Evolutionary conservation across 2,113 vertebrate species (phyloP), one percentile per base, ranked within the genome.

Genomic region (Xiphias gladius): DNA sequence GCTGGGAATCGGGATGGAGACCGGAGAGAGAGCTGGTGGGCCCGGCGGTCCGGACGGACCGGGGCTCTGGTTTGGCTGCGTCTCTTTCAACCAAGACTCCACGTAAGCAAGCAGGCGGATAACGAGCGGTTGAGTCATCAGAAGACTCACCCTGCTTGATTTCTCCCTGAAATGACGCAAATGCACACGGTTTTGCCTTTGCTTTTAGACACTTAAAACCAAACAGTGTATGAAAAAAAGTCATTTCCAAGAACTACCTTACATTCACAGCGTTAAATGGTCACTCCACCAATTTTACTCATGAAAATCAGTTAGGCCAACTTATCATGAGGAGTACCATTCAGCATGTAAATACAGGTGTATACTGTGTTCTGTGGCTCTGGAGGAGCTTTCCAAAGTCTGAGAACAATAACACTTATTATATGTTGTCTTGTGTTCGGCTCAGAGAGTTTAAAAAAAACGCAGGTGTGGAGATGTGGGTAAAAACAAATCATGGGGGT

Each of bases 11-110:
- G 90, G 93, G 86, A 96, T 96, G 96, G 96, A 96, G 92, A 86
- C 48, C 50, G 88, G 30, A 73, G 94, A 94, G 70, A 91, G 78
- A 73, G 89, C 85, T 69, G 59, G 89, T 22, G 93, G 92, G 77
- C 84, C 90, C 2, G 81, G 61, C 20, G 90, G 83, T 72, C 73
- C 86, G 87, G 74, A 90, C 63, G 93, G 90, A 84, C 82, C 87
- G 8, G 87, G 77, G 57, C 5, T 32, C 55, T 79, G 68, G 30
- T 93, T 96, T 64, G 94, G 94, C 90, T 97, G 96, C 89, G 96
- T 96, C 83, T 97, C 96, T 37, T 98, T 97, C 94, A 98, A 98
- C 92, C 97, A 97, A 77, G 97, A 98, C 93, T 96, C 96, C 95
- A 98, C 97, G 97, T 98, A 97, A 96, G 97, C 89, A 50, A 46